phyloP scores from a whole-genome alignment of 1,140 invertebrate genomes.

The Papilio machaon region DNA sequence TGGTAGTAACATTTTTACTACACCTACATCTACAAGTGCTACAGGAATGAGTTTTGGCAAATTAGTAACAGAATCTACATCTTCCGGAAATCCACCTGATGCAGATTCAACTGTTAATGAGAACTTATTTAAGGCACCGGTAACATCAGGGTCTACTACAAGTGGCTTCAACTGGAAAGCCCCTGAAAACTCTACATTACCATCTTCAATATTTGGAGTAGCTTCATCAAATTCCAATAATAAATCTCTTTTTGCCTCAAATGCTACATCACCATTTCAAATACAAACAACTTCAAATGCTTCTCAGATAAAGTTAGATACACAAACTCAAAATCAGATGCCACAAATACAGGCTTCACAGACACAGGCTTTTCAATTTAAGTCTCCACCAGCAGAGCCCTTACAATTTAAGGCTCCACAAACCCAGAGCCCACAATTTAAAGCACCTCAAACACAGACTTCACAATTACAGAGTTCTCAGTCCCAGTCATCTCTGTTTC shows the following conservation, averaged over 20 bases:
- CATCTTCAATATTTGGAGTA: conserved; percentile 73
- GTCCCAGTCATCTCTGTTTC: not conserved
- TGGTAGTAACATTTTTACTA: conserved; percentile 38
- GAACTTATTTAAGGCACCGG: conserved; percentile 65
- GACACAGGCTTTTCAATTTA: not conserved
- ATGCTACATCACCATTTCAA: conserved; percentile 65
- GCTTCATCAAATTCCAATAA: conserved; percentile 54
- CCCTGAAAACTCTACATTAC: conserved; percentile 48
- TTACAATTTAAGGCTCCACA: conserved; percentile 22
- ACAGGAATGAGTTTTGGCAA: conserved; percentile 34
- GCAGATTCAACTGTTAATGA: conserved; percentile 57
- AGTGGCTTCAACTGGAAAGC: conserved; percentile 43
- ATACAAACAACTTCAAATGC: conserved; percentile 51
- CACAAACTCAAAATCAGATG: conserved; percentile 33
- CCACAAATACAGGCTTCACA: conserved; percentile 11
- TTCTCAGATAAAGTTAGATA: conserved; percentile 19
- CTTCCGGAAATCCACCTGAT: conserved; percentile 47
- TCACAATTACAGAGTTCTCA: not conserved
- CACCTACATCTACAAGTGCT: conserved; percentile 32
- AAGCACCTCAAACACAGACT: not conserved
- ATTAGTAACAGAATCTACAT: conserved; percentile 35
- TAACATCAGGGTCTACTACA: conserved; percentile 54
- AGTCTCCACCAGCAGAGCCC: not conserved
- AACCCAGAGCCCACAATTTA: conserved; percentile 11
- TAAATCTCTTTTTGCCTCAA: conserved; percentile 66